phyloP scores from a whole-genome alignment of 2,113 vertebrate species.

The Oceanites oceanicus region DNA sequence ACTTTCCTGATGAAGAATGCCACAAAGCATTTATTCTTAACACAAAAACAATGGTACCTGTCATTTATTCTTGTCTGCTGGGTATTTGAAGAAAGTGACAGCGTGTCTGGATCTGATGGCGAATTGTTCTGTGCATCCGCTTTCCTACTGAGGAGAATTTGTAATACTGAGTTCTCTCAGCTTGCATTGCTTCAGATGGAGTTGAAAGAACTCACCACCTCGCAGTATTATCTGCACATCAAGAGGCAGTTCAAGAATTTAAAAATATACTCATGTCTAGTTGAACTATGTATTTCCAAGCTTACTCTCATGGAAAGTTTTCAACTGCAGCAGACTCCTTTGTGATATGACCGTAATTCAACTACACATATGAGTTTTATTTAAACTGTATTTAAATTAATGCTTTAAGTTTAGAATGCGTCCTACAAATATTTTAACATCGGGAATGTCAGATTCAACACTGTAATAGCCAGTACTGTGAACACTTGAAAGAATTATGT shows the following conservation, averaged over 20 bases:
- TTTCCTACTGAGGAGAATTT: conserved; percentile 29
- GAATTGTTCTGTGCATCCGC: not conserved
- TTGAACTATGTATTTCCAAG: conserved; percentile 21
- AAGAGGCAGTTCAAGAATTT: conserved; percentile 38
- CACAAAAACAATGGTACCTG: not conserved
- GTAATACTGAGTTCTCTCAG: not conserved
- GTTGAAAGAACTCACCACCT: conserved; percentile 4
- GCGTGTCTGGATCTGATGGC: not conserved
- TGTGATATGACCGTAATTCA: conserved; percentile 15
- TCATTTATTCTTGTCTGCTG: conserved; percentile 32
- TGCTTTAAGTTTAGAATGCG: conserved; percentile 48
- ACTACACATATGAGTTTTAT: conserved; percentile 24
- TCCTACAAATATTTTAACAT: conserved; percentile 46
- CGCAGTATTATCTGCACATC: not conserved
- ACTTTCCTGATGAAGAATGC: conserved; percentile 8
- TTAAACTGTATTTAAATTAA: conserved; percentile 57
- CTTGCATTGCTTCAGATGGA: not conserved
- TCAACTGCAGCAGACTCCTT: not conserved
- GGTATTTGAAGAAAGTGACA: conserved; percentile 29
- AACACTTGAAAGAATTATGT: conserved; percentile 61
- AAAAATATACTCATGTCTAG: conserved; percentile 43
- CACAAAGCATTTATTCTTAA: conserved; percentile 39
- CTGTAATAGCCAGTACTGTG: conserved; percentile 78
- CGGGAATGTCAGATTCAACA: conserved; percentile 62
- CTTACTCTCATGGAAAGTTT: conserved; percentile 15